Conservation (phyloP, 92 coral and sea anemone species). For the Nematostella vectensis region DNA sequence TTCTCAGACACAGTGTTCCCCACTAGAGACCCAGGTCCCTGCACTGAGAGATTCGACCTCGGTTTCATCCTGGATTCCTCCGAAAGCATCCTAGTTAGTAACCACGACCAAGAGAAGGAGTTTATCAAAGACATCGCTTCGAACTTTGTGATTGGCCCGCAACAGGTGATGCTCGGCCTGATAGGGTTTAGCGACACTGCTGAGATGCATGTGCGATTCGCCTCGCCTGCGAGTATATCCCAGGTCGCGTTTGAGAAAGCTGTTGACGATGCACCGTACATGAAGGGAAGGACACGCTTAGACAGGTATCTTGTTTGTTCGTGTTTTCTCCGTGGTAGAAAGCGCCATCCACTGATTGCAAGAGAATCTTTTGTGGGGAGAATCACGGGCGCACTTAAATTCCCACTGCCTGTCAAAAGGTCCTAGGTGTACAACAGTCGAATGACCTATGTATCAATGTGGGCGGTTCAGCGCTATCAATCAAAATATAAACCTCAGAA, state of each 20-base stretch:
- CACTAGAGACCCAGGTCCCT: slow-evolving; percentile 8
- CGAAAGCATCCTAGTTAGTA: slow-evolving; percentile 52
- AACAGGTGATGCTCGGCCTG: slow-evolving; percentile 40
- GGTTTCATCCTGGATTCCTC: slow-evolving; percentile 78
- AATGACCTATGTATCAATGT: no score
- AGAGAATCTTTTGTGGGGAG: no score
- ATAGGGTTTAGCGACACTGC: slow-evolving; percentile 57
- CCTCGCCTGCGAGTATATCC: slow-evolving; percentile 40
- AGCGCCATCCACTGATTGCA: no score
- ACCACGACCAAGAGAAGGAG: slow-evolving; percentile 47
- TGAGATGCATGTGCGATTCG: slow-evolving; percentile 34
- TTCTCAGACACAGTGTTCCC: background rate
- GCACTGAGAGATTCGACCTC: slow-evolving; percentile 55
- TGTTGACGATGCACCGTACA: slow-evolving; percentile 48
- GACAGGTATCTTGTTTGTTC: slow-evolving; percentile 38
- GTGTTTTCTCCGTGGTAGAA: no score
- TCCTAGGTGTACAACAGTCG: no score
- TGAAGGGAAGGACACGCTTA: slow-evolving; percentile 58
- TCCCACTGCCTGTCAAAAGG: no score
- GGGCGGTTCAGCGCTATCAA: no score
- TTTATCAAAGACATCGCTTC: slow-evolving; percentile 54
- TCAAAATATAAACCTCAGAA: no score
- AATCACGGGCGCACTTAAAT: no score
- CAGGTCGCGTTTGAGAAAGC: slow-evolving; percentile 24
- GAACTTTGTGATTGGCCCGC: slow-evolving; percentile 37